Evolutionary conservation across 2,888 invertebrate species (phyloP), one percentile per base, ranked within the genome.

Genomic region (Dichetophora obliterata): DNA sequence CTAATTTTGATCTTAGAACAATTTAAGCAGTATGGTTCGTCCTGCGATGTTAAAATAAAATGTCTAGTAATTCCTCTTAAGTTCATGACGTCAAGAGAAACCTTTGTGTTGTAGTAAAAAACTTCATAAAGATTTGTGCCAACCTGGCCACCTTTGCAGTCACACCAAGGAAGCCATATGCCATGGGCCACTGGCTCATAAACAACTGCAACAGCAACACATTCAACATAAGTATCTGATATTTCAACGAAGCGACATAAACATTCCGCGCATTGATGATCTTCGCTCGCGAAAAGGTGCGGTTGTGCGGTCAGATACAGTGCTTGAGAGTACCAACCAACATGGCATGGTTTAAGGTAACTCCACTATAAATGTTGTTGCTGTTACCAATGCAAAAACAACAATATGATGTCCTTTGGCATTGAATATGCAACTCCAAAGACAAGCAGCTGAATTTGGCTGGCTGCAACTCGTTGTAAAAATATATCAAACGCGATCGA

Each of bases 241-340:
- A 87, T 87, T 87, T 87, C 85, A 86, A 82, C 82, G 82, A 85
- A 85, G 83, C 86, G 87, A 87, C 86, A 85, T 87, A 87, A 86
- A 84, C 86, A 87, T 66, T 74, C 74, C 66, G 65, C 54, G 74
- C 74, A 66, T 74, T 74, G 73, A 74, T 65, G 65, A 74, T 74
- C 73, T 74, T 48, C 61, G 43, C 48, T 61, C 27, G 37, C 22
- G 54, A 24, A 34, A 34, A 74, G 74, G 66, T 54, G 74, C 74
- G 74, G 63, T 50, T 68, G 22, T n/a, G 65, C 50, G 65, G 34
- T 66, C 34, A 52, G 54, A 22, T 34, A 19, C 27, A 54, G 69
- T 68, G 37, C 48, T 24, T 1, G 71, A 11, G n/a, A 11, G 52
- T 31, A 34, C 0, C n/a, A 19, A 27, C 57, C 71, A 34, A 34